Conservation (phyloP, 2,113 vertebrate genomes). For the Ailuropoda melanoleuca region DNA sequence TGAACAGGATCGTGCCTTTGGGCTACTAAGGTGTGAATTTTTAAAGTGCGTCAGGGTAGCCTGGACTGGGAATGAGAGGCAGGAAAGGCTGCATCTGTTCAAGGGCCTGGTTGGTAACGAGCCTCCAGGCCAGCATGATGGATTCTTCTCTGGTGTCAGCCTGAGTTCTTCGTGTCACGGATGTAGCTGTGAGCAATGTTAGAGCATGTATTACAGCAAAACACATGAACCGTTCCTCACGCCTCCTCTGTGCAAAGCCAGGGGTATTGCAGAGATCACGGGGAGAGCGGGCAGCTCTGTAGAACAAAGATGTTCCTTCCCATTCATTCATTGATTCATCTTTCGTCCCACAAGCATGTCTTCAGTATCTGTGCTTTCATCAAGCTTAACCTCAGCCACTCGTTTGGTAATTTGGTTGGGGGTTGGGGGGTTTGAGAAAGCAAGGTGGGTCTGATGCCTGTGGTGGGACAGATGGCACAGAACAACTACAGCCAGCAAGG, state of each 20-base stretch:
- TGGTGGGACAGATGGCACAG: background rate
- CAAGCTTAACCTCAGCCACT: background rate
- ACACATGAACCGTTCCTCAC: accelerated
- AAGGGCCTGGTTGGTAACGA: background rate
- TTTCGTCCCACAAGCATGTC: background rate
- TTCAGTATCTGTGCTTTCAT: background rate
- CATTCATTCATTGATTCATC: background rate
- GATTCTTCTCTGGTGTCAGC: background rate
- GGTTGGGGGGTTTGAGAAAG: too few relatives aligned
- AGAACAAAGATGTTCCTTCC: background rate
- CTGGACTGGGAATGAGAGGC: background rate
- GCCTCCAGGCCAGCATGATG: background rate
- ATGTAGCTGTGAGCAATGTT: background rate
- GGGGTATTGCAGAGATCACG: background rate
- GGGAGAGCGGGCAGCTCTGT: background rate
- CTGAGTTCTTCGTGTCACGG: background rate
- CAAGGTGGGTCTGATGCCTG: too few relatives aligned
- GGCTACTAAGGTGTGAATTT: slow-evolving; percentile 64
- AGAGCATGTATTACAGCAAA: background rate
- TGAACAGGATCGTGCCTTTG: slow-evolving; percentile 63
- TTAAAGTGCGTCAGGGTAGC: slow-evolving; percentile 37
- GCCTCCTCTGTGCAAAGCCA: background rate
- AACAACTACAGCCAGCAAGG: background rate
- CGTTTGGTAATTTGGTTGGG: background rate
- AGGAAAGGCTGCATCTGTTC: background rate